Evolutionary conservation across 2,888 invertebrate genomes (phyloP), one percentile per base, ranked within the genome.

Genomic region (Notodonta dromedarius): DNA sequence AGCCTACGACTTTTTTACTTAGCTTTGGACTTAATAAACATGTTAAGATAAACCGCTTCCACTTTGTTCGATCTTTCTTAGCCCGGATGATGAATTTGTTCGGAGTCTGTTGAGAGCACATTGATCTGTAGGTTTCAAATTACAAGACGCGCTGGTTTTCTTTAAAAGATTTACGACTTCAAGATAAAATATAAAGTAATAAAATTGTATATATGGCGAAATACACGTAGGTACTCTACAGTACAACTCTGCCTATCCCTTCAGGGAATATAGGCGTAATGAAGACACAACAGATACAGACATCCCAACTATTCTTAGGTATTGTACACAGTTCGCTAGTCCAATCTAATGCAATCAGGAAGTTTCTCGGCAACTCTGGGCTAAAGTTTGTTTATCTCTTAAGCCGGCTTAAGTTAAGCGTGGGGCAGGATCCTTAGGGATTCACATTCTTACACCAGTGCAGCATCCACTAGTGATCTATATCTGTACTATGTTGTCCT

Each of bases 31-130:
- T 56, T 56, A 56, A 56, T 56, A 60, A 62, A 74, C 61, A 59
- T 69, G 65, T 64, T 69, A 62, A 68, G 68, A 72, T 68, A 74
- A 74, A 66, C 58, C 66, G 61, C 66, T 65, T 60, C 73, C 62
- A 63, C 54, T 66, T 35, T 46, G 59, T 60, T 57, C 56, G 48
- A 65, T 65, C 57, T 63, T 60, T 65, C 61, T 58, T 57, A 70
- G 71, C 68, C 66, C 62, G 68, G 62, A 66, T 73, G 74, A 73
- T 71, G 62, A 74, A 66, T 68, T 66, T 63, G 60, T 57, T 70
- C 46, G 44, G 39, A 51, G 56, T 52, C 13, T 9, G 56, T 40
- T 50, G 16, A 9, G 51, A 14, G 56, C 40, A 44, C 44, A 32
- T 32, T 56, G 56, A 60, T 50, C 13, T 60, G 40, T 55, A 16